phyloP scores from a whole-genome alignment of 2,113 vertebrate genomes.

The Protomyctophum bolini region DNA sequence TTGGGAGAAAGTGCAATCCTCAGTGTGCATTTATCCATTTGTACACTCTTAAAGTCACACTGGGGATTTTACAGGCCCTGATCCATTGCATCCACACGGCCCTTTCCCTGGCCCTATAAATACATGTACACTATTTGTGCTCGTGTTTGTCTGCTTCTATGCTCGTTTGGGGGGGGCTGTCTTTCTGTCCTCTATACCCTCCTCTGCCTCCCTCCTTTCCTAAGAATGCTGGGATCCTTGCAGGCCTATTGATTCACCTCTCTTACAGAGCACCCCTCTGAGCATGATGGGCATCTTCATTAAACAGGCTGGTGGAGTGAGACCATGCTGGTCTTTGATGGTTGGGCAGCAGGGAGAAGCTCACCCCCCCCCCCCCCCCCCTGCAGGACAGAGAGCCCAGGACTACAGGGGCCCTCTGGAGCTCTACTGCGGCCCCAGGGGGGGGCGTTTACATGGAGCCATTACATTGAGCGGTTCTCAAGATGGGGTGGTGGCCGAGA shows the following conservation, averaged over 20 bases:
- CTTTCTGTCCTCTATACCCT: slow-evolving; percentile 17
- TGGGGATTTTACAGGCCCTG: slow-evolving; percentile 18
- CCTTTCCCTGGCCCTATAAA: slow-evolving; percentile 32
- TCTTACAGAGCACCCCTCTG: slow-evolving; percentile 16
- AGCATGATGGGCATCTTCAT: slow-evolving; percentile 61
- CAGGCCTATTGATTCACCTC: slow-evolving; percentile 19
- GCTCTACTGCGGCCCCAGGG: neutral
- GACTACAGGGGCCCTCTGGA: neutral
- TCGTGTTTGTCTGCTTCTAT: slow-evolving; percentile 43
- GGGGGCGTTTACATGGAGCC: neutral
- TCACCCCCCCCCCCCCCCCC: neutral
- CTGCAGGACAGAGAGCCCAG: neutral
- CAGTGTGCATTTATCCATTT: no score
- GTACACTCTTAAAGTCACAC: no score
- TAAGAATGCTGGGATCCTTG: slow-evolving; percentile 16
- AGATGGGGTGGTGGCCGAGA: neutral
- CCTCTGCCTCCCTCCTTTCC: slow-evolving; percentile 1
- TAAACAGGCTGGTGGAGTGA: slow-evolving; percentile 49
- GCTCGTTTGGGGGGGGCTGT: slow-evolving; percentile 35
- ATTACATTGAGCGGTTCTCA: neutral
- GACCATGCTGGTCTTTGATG: slow-evolving; percentile 25
- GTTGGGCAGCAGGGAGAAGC: slow-evolving; percentile 17
- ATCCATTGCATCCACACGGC: slow-evolving; percentile 36
- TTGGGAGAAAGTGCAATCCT: slow-evolving; percentile 37
- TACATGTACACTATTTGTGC: slow-evolving; percentile 25